These are phyloP conservation scores for Gymnothorax reevesii DNA, from an alignment of 2,797 vertebrate genomes.

Conservation along the genomic window DNA sequence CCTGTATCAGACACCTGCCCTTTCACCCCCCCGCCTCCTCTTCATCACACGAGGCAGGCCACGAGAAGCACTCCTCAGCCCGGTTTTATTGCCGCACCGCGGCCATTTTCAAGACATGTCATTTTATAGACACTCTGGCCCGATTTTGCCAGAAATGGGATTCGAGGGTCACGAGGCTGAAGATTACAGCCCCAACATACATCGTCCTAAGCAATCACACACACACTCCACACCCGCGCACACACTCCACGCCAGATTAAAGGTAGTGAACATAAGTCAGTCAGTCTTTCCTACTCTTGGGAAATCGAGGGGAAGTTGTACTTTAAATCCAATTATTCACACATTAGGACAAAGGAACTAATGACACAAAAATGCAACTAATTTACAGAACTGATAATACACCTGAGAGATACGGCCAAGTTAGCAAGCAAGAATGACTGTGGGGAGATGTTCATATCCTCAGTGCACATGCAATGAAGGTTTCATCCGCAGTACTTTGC, in stretches of 20 bases:
- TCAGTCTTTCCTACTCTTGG: background rate
- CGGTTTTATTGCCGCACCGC: slow-evolving; percentile 42
- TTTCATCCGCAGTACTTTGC: too few relatives aligned
- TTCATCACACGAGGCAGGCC: slow-evolving; percentile 70
- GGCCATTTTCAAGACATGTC: slow-evolving; percentile 51
- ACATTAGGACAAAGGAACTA: background rate
- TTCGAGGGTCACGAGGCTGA: slow-evolving; percentile 49
- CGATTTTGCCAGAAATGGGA: slow-evolving; percentile 58
- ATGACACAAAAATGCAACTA: background rate
- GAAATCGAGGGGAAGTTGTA: background rate
- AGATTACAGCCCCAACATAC: slow-evolving; percentile 55
- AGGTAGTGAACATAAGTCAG: slow-evolving; percentile 12
- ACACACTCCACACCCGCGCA: too few relatives aligned
- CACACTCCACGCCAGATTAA: slow-evolving; percentile 39
- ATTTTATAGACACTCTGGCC: slow-evolving; percentile 58
- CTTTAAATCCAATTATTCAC: background rate
- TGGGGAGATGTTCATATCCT: background rate
- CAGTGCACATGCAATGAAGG: background rate
- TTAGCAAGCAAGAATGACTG: background rate
- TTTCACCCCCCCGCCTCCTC: slow-evolving; percentile 62
- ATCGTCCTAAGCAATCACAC: slow-evolving; percentile 43
- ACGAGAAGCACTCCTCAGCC: slow-evolving; percentile 52
- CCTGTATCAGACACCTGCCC: slow-evolving; percentile 76
- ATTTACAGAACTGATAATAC: background rate
- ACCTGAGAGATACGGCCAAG: background rate